Evolutionary conservation across 1,140 invertebrate species (phyloP).

Genomic region (Phocides pigmalion): DNA sequence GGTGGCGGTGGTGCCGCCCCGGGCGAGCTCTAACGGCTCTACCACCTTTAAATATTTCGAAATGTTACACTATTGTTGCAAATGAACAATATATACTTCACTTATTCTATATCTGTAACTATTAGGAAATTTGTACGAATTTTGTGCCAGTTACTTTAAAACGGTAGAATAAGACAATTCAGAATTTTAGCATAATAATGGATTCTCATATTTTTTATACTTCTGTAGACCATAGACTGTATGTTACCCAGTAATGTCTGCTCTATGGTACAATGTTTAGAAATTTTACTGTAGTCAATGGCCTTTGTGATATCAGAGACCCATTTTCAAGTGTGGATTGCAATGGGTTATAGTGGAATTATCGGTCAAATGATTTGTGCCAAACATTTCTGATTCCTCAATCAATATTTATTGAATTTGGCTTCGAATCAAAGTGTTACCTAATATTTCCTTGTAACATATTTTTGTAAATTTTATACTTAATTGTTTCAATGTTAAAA

Average conservation of each 20-base stretch:
- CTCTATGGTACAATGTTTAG: too few species aligned
- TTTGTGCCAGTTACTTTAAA: slow-evolving; percentile 75
- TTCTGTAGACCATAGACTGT: slow-evolving; percentile 27
- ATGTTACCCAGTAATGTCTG: too few species aligned
- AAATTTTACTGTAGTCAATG: too few species aligned
- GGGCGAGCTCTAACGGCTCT: too few species aligned
- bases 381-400: slow-evolving; percentile 56
- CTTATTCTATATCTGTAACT: slow-evolving; percentile 7
- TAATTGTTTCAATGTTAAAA: slow-evolving; percentile 52
- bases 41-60: too few species aligned
- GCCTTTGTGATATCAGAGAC: too few species aligned
- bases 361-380: slow-evolving; percentile 57
- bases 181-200: slow-evolving; percentile 50
- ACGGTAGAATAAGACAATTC: slow-evolving; percentile 44
- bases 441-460: slow-evolving; percentile 47
- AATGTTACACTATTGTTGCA: not conserved
- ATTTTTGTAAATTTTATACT: slow-evolving; percentile 64
- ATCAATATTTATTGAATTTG: slow-evolving; percentile 48
- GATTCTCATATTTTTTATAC: slow-evolving; percentile 53
- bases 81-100: not conserved
- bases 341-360: too few species aligned
- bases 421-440: slow-evolving; percentile 38
- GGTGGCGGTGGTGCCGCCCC: too few species aligned
- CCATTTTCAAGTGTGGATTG: too few species aligned
- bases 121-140: slow-evolving; percentile 54